phyloP scores from a whole-genome alignment of 1,140 invertebrate species.

The Drosophila orena region DNA sequence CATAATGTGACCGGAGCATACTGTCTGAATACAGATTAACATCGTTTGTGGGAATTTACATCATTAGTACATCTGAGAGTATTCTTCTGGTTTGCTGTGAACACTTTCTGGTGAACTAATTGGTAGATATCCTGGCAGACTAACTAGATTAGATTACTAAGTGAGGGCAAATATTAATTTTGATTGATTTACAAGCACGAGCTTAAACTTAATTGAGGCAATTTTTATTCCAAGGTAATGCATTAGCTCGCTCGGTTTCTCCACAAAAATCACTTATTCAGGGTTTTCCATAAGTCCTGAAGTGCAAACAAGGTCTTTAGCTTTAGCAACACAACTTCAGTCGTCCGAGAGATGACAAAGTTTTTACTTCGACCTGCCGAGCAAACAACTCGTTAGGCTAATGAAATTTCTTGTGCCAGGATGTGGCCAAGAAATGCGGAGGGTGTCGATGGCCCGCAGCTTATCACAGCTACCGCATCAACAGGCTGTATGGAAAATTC shows the following conservation, averaged over 20 bases:
- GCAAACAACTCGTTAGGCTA: conserved; percentile 80
- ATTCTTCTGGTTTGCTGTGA: neutral
- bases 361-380: conserved; percentile 50
- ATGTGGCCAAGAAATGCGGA: conserved; percentile 6
- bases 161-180: neutral
- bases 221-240: conserved; percentile 7
- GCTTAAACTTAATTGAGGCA: conserved; percentile 3
- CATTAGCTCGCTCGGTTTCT: conserved; percentile 20
- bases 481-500: conserved; percentile 78
- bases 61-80: conserved; percentile 1
- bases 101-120: neutral
- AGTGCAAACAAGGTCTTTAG: conserved; percentile 18
- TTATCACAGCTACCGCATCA: conserved; percentile 72
- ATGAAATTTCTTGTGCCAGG: conserved; percentile 67
- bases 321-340: conserved; percentile 38
- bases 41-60: conserved; percentile 9
- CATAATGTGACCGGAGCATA: conserved; percentile 46
- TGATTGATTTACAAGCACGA: neutral
- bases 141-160: neutral
- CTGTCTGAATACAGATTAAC: conserved; percentile 54
- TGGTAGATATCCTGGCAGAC: neutral
- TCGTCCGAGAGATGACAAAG: conserved; percentile 49
- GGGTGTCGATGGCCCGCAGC: conserved; percentile 57
- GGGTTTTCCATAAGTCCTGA: conserved; percentile 6
- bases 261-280: conserved; percentile 20